Base-by-base conservation (phyloP, 2,113 vertebrate species). In the Pterophyllum scalare region DNA sequence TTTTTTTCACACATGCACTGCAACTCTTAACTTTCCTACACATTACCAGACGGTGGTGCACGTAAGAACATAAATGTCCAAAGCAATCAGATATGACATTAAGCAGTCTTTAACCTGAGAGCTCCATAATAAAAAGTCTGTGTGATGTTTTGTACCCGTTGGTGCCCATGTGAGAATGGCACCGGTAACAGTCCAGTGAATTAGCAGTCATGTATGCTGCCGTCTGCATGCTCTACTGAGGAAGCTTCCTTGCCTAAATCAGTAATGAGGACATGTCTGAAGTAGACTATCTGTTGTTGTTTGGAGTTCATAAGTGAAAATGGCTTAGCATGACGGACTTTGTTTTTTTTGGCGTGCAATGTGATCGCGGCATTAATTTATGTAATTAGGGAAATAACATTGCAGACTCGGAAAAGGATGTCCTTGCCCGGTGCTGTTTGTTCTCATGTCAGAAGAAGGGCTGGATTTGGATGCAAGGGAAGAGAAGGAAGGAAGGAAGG, bases 401-500 rank as follows among this genome's bases (percentile, higher is more conserved):
- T 59, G 80, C 28, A 2, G 58, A 79, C 52, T 75, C 22, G 20
- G 72, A 89, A 87, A 61, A 81, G 88, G 90, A 91, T 87, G 88
- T 90, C 62, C 52, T 65, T 88, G 84, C 56, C 52, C 74, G 64
- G 33, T 87, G 79, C 70, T 90, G 89, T 94, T 93, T 95, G 90
- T 93, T 93, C 83, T 86, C 17, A 79, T 79, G 86, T 85, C 92
- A 94, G 67, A 72, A 28, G 89, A 72, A 78, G 40, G 83, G 62
- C 40, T 61, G 64, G 76, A 49, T 86, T 72, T 86, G 77, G 38
- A 92, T 40, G 60, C 56, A 67, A 88, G 0, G 67, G 28, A 56
- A 61, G 62, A 46, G 59, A 62, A 87, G 60, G 86, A 80, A 54
- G 52, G 87, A 87, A 88, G 83, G 86, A 91, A 91, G 86, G 87